Conservation (phyloP, 2,113 vertebrate species). For the Triplophysa rosa region DNA sequence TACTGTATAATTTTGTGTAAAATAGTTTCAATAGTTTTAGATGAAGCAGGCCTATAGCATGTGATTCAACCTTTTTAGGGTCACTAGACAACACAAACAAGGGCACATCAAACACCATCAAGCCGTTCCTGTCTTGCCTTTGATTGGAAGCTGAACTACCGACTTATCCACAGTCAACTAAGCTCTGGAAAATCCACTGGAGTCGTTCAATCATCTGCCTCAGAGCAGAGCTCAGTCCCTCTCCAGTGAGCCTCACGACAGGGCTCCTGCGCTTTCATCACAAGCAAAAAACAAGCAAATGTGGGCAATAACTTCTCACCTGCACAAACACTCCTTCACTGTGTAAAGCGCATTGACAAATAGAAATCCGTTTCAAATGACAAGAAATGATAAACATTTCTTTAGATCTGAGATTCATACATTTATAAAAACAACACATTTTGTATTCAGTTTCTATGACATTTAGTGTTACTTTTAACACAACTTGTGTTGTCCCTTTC, state of each 20-base stretch:
- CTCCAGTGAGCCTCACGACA: conserved; percentile 19
- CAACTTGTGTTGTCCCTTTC: too few species aligned
- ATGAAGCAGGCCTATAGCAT: background rate
- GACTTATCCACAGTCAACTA: conserved; percentile 35
- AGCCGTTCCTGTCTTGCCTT: conserved; percentile 7
- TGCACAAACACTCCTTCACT: background rate
- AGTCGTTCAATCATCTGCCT: conserved; percentile 31
- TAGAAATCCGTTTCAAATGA: too few species aligned
- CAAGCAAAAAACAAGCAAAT: background rate
- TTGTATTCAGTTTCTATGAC: too few species aligned
- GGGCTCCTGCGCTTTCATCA: background rate
- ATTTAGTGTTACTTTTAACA: too few species aligned
- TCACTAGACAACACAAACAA: too few species aligned
- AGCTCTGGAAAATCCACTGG: conserved; percentile 40
- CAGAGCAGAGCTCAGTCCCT: conserved; percentile 18
- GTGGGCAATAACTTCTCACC: background rate
- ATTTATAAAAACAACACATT: too few species aligned
- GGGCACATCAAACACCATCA: conserved; percentile 44
- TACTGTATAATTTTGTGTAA: too few species aligned
- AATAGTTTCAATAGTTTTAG: too few species aligned
- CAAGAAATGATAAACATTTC: too few species aligned
- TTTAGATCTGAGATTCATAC: too few species aligned
- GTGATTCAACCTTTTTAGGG: background rate
- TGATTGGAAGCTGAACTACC: conserved; percentile 35
- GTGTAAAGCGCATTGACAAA: background rate